Conservation (phyloP, 2,888 invertebrate genomes). For the Corythucha ciliata region DNA sequence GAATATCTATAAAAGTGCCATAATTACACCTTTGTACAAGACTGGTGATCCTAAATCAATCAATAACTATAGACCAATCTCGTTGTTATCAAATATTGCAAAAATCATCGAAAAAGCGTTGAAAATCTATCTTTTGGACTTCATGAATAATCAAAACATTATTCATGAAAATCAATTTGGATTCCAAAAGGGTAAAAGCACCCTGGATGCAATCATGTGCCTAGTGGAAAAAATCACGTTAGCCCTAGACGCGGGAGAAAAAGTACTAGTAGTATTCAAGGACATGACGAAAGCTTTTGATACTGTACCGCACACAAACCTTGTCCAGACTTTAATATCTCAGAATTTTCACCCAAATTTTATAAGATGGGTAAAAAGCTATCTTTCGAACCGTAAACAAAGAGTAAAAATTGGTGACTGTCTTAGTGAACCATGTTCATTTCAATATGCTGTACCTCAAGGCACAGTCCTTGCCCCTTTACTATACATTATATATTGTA, state of each 20-base stretch:
- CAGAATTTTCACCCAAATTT: constrained; percentile 11
- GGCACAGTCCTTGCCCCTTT: constrained; percentile 10
- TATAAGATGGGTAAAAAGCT: constrained; percentile 4
- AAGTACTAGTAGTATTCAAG: constrained; percentile 13
- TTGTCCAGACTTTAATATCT: neutral
- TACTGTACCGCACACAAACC: constrained; percentile 6
- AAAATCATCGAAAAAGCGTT: constrained; percentile 16
- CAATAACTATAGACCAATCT: constrained; percentile 14
- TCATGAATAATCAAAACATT: neutral
- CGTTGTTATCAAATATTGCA: constrained; percentile 8
- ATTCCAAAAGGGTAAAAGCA: constrained; percentile 8
- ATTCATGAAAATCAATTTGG: constrained; percentile 11
- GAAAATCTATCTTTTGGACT: constrained; percentile 9
- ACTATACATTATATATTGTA: constrained; percentile 12
- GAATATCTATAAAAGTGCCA: constrained; percentile 13
- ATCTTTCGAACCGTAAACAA: constrained; percentile 7
- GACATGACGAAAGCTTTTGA: constrained; percentile 19
- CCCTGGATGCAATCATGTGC: constrained; percentile 2
- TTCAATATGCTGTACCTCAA: constrained; percentile 8
- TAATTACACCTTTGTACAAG: constrained; percentile 8
- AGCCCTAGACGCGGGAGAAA: constrained; percentile 10
- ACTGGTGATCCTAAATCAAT: constrained; percentile 6
- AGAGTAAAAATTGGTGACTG: neutral
- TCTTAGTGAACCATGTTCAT: constrained; percentile 15
- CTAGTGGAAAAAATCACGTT: constrained; percentile 12